Base-by-base conservation (phyloP, 2,797 vertebrate species). In the Sandelia bainsii region DNA sequence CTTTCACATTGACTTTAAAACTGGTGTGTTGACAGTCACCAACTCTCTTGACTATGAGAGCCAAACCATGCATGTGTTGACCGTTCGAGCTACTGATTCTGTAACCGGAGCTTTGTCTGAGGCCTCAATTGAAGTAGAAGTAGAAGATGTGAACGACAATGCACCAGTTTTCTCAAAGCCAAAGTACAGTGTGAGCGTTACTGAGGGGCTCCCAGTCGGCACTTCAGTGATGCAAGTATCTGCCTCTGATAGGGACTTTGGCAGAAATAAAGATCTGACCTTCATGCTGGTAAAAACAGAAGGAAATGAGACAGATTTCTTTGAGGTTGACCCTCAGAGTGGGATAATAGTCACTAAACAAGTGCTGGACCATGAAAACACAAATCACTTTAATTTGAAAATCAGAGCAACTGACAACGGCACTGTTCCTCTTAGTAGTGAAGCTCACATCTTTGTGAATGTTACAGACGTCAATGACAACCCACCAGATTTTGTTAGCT, bases 131-230 rank as follows among this genome's bases (percentile, higher is more conserved):
- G 96, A 98, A 82, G 94, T 99, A 16, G 94, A 97, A 48, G 94
- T 99, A 4, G 97, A 98, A 60, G 98, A 99, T 52, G 73, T 98
- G 32, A 99, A 99, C 12, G 98, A 99, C 72, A 98, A 99, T 12
- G 79, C 92, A 0, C 98, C 98, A 0, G 5, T 94, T 27, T 99
- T 99, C 87, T 94, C 96, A 52, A 93, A 96, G 60, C 56, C 82
- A 9, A 77, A 90, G 39, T 96, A 99, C 61, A 87, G 83, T 0
- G 91, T 92, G 0, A 90, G 90, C 34, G 44, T 99, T 16, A 89
- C 91, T 0, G 98, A 99, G 86, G 96, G 95, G 39, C 93, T 97
- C 60, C 95, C 96, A 5, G 75, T 93, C 16, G 93, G 92, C 57
- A 96, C 95, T 4, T 93, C 96, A 0, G 95, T 99, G 67, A 87